phyloP scores from a whole-genome alignment of 2,797 vertebrate genomes.

The Cacajao melanocephalus region DNA sequence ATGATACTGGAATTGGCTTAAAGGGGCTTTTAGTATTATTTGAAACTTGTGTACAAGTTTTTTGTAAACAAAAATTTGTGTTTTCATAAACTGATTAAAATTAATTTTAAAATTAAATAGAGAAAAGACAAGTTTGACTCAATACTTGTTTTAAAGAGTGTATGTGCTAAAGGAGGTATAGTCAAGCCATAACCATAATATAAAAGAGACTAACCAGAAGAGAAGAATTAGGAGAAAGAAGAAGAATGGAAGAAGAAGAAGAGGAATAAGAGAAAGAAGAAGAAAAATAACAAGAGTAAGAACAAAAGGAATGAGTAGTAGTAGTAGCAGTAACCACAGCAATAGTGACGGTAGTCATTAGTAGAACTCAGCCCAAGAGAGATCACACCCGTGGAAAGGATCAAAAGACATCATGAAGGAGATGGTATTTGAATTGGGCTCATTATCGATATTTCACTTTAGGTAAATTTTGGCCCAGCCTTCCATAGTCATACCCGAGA shows the following conservation, averaged over 20 bases:
- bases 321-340: not conserved
- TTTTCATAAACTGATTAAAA: not conserved
- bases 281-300: not conserved
- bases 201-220: not conserved
- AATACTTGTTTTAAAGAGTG: not conserved
- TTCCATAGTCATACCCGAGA: not conserved
- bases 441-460: not conserved
- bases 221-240: not conserved
- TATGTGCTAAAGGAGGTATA: not conserved
- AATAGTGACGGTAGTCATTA: not conserved
- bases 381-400: too few species aligned
- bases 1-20: not conserved
- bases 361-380: not conserved
- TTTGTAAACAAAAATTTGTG: not conserved
- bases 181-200: not conserved
- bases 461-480: not conserved
- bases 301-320: not conserved
- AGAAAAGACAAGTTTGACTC: not conserved
- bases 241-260: not conserved
- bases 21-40: not conserved
- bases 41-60: not conserved
- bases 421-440: not conserved
- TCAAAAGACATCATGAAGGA: not conserved
- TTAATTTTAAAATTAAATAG: not conserved
- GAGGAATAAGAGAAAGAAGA: not conserved